Evolutionary conservation across 2,113 vertebrate genomes (phyloP).

Genomic region (Saguinus imperator): DNA sequence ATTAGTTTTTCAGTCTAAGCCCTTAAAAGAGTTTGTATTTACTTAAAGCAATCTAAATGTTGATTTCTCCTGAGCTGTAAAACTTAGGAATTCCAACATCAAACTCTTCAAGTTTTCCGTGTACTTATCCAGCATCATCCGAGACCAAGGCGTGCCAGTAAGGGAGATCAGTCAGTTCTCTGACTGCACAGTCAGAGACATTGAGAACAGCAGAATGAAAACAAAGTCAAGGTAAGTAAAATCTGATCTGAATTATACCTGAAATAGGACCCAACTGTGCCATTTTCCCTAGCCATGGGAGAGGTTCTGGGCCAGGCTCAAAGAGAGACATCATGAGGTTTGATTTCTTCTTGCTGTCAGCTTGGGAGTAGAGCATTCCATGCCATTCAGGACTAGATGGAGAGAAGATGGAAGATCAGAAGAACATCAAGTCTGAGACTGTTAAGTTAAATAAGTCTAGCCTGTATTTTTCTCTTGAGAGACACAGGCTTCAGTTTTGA

Average conservation of each 20-base stretch:
- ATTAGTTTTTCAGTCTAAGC: not conserved
- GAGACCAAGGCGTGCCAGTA: not conserved
- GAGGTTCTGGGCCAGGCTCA: slow-evolving; percentile 93
- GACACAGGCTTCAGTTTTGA: not conserved
- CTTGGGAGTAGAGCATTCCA: slow-evolving; percentile 99
- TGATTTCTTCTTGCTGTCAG: slow-evolving; percentile 99
- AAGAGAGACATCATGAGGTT: slow-evolving; percentile 99
- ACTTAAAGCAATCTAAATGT: not conserved
- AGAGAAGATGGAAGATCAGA: slow-evolving; percentile 60
- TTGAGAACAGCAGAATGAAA: not conserved
- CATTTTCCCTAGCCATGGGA: slow-evolving; percentile 97
- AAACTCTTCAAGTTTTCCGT: not conserved
- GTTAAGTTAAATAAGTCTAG: not conserved
- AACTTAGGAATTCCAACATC: not conserved
- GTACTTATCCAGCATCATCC: not conserved
- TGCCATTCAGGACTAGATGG: slow-evolving; percentile 93
- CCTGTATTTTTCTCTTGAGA: not conserved
- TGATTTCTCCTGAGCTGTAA: not conserved
- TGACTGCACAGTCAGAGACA: not conserved
- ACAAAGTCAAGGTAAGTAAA: not conserved
- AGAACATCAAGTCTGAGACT: not conserved
- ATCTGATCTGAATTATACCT: slow-evolving; percentile 85
- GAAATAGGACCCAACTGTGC: slow-evolving; percentile 96
- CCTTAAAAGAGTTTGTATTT: not conserved
- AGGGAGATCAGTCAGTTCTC: not conserved